These are phyloP conservation scores for Torymus auratus DNA, from an alignment of 2,888 invertebrate species.

Conservation along the genomic window DNA sequence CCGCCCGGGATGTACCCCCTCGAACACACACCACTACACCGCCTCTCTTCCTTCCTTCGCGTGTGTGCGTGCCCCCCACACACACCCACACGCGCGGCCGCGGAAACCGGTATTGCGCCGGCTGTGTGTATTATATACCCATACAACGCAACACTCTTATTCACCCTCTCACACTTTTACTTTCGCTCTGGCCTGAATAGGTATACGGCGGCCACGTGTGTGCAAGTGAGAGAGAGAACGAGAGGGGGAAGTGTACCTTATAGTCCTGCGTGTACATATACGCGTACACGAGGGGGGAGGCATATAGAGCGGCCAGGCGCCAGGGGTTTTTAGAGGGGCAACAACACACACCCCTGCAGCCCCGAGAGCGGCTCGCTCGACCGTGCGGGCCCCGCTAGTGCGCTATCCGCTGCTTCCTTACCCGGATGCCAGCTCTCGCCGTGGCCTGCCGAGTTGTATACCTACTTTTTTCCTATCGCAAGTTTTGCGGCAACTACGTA, in stretches of 20 bases:
- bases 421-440: conserved; percentile 61
- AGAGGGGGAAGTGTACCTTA: no score
- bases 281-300: conserved; percentile 10
- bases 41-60: no score
- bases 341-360: conserved; percentile 64
- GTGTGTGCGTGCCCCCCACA: no score
- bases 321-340: conserved; percentile 68
- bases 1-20: no score
- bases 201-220: neutral
- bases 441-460: neutral
- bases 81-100: no score
- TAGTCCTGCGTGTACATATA: no score
- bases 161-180: conserved; percentile 34
- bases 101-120: no score
- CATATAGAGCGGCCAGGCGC: conserved; percentile 51
- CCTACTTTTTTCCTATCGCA: no score
- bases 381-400: conserved; percentile 63
- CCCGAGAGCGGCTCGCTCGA: conserved; percentile 40
- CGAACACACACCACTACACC: no score
- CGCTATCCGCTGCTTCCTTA: conserved; percentile 66
- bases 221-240: neutral
- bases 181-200: conserved; percentile 10
- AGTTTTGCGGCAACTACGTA: no score
- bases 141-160: no score
- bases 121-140: no score